Base-by-base conservation (phyloP, 2,113 vertebrate species). In the Circaetus gallicus region DNA sequence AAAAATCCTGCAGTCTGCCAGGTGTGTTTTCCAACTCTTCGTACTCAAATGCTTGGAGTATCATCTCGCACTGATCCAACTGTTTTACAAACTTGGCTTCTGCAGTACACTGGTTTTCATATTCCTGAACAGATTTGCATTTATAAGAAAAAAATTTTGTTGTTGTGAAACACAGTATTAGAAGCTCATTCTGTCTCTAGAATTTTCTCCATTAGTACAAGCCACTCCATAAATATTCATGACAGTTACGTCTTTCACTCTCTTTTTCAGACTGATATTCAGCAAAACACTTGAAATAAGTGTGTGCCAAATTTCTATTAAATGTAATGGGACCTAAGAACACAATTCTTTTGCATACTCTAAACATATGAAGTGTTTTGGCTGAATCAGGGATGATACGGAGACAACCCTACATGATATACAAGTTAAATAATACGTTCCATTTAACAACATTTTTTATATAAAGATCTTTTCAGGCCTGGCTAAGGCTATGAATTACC, bases 51-150 rank as follows among this genome's bases (percentile, higher is more conserved):
- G 99, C 99, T 97, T 99, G 99, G 55, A 99, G 97, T 91, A 99
- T 98, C 99, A 99, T 99, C 97, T 99, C 99, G 82, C 99, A 99
- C 12, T 98, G 99, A 97, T 99, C 99, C 88, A 99, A 97, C 97
- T 99, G 98, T 96, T 99, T 99, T 83, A 99, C 99, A 95, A 99
- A 98, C 66, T 90, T 98, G 73, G 99, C 99, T 96, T 99, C 99
- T 12, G 97, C 92, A 73, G 97, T 99, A 82, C 96, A 97, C 65
- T 99, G 99, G 67, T 86, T 97, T 97, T 99, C 99, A 36, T 99
- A 99, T 90, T 99, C 99, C 99, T 99, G 74, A 78, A 88, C 19
- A 96, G 40, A 93, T 74, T 72, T 90, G 69, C 34, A 91, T 28
- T 82, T 93, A 24, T 3, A 65, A 88, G 42, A 79, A 71, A 63